Conservation (phyloP, 2,113 vertebrate species). For the Myrmecophaga tridactyla region DNA sequence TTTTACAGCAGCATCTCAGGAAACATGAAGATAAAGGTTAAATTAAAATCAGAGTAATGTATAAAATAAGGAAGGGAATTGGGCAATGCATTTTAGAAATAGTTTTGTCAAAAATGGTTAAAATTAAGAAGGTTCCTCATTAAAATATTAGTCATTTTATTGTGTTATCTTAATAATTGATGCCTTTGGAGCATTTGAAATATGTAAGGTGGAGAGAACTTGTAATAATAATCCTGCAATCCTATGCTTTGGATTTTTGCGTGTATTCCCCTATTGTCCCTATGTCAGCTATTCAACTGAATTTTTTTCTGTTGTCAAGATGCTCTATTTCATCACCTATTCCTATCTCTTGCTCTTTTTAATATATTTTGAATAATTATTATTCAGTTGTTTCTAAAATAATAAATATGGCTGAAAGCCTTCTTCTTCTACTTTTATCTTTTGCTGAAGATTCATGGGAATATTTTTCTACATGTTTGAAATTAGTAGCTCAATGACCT, state of each 20-base stretch:
- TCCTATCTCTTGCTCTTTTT: background rate
- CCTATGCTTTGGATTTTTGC: background rate
- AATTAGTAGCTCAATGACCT: background rate
- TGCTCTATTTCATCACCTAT: background rate
- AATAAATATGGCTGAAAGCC: background rate
- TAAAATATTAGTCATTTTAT: background rate
- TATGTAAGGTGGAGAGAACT: background rate
- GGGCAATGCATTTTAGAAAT: conserved; percentile 6
- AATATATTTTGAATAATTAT: background rate
- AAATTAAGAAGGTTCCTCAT: background rate
- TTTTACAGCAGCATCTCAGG: background rate
- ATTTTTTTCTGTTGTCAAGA: background rate
- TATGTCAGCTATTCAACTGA: background rate
- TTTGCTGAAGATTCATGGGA: background rate
- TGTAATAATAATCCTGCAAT: background rate
- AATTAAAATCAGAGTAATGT: background rate
- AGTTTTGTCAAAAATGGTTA: background rate
- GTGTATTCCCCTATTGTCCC: background rate
- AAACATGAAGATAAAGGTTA: background rate
- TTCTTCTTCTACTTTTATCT: background rate
- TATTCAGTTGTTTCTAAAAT: background rate
- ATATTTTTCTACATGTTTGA: background rate
- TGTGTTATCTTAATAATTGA: background rate
- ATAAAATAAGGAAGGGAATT: background rate
- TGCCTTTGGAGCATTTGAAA: background rate